These are phyloP conservation scores for Eubucco bourcierii DNA, from an alignment of 2,113 vertebrate genomes.

Conservation along the genomic window DNA sequence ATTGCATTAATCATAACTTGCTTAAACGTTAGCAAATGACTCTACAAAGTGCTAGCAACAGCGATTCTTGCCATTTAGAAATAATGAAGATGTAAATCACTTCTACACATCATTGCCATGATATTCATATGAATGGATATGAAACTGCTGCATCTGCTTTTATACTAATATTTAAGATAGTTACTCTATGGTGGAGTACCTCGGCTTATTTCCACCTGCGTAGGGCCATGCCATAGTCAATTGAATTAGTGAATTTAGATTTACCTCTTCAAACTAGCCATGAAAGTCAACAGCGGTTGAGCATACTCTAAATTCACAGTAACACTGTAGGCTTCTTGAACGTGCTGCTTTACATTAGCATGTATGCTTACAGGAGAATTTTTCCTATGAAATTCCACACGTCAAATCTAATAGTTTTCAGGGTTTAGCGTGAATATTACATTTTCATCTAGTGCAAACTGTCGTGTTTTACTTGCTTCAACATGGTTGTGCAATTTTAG, in stretches of 20 bases:
- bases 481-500: background rate
- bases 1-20: slow-evolving; percentile 65
- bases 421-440: background rate
- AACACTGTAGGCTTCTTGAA: background rate
- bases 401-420: background rate
- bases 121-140: background rate
- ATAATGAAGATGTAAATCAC: slow-evolving; percentile 70
- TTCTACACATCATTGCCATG: slow-evolving; percentile 33
- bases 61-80: slow-evolving; percentile 9
- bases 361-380: background rate
- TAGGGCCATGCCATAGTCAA: background rate
- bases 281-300: background rate
- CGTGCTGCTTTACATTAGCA: background rate
- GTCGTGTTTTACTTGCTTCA: background rate
- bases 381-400: background rate
- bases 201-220: background rate
- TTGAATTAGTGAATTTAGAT: background rate
- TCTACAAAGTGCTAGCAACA: slow-evolving; percentile 45
- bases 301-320: background rate
- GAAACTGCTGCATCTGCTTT: slow-evolving; percentile 46
- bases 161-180: background rate
- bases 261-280: background rate
- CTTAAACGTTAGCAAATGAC: slow-evolving; percentile 59
- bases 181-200: background rate
- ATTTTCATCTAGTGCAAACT: background rate